Percentiles rank a stretch among this genome's conserved stretches.
Conservation (phyloP, 2,797 vertebrate species). For the Siniperca scherzeri region DNA sequence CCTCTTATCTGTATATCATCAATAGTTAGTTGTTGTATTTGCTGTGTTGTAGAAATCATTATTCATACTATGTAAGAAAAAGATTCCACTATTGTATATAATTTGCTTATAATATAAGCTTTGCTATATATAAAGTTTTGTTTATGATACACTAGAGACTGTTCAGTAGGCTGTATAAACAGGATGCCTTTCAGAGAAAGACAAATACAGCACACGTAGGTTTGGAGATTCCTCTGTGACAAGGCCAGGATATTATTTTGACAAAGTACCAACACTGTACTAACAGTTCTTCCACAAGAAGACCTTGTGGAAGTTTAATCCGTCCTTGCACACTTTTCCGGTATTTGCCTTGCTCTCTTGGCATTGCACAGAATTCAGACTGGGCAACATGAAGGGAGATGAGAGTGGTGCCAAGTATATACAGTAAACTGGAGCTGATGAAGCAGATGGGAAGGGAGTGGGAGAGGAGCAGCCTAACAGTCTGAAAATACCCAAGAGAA, state of each 20-base stretch:
- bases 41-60: constrained; percentile 36
- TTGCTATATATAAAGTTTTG: constrained; percentile 48
- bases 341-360: constrained; percentile 40
- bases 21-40: constrained; percentile 4
- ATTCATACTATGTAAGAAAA: constrained; percentile 18
- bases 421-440: constrained; percentile 40
- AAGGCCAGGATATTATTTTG: constrained; percentile 70
- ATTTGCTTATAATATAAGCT: constrained; percentile 17
- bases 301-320: constrained; percentile 37
- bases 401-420: constrained; percentile 34
- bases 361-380: constrained; percentile 30
- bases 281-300: constrained; percentile 47
- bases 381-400: constrained; percentile 9
- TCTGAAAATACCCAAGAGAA: constrained; percentile 18
- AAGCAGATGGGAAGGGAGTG: constrained; percentile 49
- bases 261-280: constrained; percentile 51
- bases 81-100: neutral
- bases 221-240: constrained; percentile 72
- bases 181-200: constrained; percentile 70
- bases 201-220: constrained; percentile 47
- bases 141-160: constrained; percentile 64
- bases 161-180: constrained; percentile 62
- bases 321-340: constrained; percentile 45
- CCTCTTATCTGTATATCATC: constrained; percentile 5
- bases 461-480: constrained; percentile 16